These are phyloP conservation scores for Vireo griseus DNA, from an alignment of 2,797 vertebrate species.

Conservation along the genomic window DNA sequence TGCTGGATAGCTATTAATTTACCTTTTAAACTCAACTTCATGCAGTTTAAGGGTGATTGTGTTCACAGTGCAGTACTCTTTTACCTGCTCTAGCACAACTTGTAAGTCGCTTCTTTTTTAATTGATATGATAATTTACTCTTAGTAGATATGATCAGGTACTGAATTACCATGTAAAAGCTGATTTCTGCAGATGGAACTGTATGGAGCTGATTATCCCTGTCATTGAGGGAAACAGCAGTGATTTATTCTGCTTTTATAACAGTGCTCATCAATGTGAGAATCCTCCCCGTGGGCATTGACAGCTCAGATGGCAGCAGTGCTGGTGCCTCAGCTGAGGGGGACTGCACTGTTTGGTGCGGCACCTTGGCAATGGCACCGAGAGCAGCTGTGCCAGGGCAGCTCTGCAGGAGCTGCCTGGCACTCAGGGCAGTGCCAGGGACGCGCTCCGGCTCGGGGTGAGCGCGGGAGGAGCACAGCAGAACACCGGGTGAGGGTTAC, in stretches of 20 bases:
- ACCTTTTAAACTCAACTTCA: not conserved
- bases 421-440: not conserved
- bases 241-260: constrained; percentile 7
- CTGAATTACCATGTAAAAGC: not conserved
- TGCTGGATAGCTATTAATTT: not conserved
- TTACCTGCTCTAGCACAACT: not conserved
- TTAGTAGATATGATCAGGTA: not conserved
- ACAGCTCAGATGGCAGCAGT: not conserved
- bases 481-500: not conserved
- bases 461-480: not conserved
- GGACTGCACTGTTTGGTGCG: not conserved
- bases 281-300: constrained; percentile 10
- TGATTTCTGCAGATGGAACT: not conserved
- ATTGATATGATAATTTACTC: not conserved
- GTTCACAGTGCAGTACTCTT: not conserved
- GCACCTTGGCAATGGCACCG: not conserved
- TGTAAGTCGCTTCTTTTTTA: not conserved
- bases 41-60: not conserved
- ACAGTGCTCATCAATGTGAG: not conserved
- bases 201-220: not conserved
- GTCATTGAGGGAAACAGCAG: not conserved
- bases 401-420: not conserved
- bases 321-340: not conserved
- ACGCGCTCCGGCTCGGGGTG: not conserved
- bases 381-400: not conserved